Base-by-base conservation (phyloP, 2,797 vertebrate genomes). In the Champsocephalus gunnari region DNA sequence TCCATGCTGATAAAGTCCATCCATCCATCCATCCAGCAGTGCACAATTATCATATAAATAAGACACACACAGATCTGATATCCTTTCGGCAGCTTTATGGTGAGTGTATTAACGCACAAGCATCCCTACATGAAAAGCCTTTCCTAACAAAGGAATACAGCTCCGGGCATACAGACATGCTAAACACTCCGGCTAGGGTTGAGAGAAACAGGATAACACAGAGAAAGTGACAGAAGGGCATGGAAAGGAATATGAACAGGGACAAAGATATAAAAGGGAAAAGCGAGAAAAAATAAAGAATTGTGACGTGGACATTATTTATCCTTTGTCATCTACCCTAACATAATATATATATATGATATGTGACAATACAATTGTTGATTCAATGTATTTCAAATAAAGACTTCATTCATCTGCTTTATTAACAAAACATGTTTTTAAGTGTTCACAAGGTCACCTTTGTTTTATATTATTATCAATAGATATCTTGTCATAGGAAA, bases 101-200 rank as follows among this genome's bases (percentile, higher is more conserved):
- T 28, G 28, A 28, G 28, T 66, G 47, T 61, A 38, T 48, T 49
- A 19, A 9, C 65, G 49, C 8, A n/a, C 32, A 28, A 17, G 19
- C 11, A 16, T 45, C 41, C 0, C 3, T 9, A 55, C 45, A 56
- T 38, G 12, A 63, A 16, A 62, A 9, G 2, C 2, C 11, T 58
- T 53, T 48, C 28, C 53, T 44, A 48, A n/a, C 14, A 16, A 32
- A 47, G 8, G 12, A 66, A 32, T 34, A 78, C 56, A 38, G 43
- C 62, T 71, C 62, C 55, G 17, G 17, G 53, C 49, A 71, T 38
- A 32, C 59, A 63, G 56, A 50, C 58, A 58, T 69, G 54, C 48
- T 65, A 21, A 74, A 41, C 16, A 64, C 45, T 58, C 64, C 14
- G 53, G 51, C 10, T 68, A 8, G 21, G 17, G 24, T 38, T 50